Percentiles rank a stretch among this genome's conserved stretches.
Evolutionary conservation across 2,888 invertebrate species (phyloP).

Genomic region (Cinara cedri): DNA sequence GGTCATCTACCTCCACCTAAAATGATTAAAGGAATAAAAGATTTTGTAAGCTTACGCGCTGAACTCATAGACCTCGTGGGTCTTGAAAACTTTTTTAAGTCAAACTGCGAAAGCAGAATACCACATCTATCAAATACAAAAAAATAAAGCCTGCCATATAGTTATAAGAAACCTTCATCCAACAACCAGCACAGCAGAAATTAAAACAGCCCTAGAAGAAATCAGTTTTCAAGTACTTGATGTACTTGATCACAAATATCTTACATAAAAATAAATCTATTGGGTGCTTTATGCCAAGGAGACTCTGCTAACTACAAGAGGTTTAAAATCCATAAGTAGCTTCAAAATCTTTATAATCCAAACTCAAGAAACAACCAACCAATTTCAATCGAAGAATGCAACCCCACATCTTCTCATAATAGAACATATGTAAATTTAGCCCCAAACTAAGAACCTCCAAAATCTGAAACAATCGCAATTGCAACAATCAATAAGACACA

Average conservation of each 20-base stretch:
- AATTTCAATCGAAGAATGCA: not conserved
- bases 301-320: too few species aligned
- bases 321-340: not conserved
- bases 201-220: conserved; percentile 6
- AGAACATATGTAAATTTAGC: too few species aligned
- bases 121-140: not conserved
- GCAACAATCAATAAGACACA: not conserved
- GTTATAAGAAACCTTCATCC: conserved; percentile 12
- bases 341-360: not conserved
- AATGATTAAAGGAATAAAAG: too few species aligned
- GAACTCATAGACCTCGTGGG: too few species aligned
- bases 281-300: too few species aligned
- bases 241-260: not conserved
- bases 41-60: too few species aligned
- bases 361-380: not conserved
- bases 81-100: too few species aligned
- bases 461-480: too few species aligned
- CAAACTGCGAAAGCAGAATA: not conserved
- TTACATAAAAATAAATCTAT: not conserved
- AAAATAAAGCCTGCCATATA: conserved; percentile 6
- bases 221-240: not conserved
- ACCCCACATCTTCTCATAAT: too few species aligned
- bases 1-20: too few species aligned
- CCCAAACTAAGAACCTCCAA: too few species aligned
- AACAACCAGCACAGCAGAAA: conserved; percentile 5